phyloP scores from a whole-genome alignment of 2,888 invertebrate genomes.

The Mimas tiliae region DNA sequence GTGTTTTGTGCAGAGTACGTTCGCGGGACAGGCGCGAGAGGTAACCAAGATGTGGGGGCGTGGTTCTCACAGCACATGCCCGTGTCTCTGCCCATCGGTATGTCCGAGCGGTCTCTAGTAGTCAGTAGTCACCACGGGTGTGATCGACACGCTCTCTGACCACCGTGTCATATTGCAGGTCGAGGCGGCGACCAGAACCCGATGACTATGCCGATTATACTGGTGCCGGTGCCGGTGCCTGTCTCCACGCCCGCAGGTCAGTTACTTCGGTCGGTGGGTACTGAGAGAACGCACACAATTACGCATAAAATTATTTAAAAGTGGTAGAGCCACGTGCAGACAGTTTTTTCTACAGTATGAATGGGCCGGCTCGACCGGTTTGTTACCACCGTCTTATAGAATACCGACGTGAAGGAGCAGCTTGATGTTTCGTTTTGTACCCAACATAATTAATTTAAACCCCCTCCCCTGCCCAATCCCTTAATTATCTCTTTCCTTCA shows the following conservation, averaged over 20 bases:
- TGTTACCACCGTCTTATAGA: too few relatives aligned
- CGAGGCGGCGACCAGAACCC: conserved; percentile 26
- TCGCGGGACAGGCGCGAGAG: conserved; percentile 30
- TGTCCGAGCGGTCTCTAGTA: conserved; percentile 27
- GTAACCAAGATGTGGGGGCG: conserved; percentile 31
- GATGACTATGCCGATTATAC: conserved; percentile 48
- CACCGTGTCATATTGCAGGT: conserved; percentile 29
- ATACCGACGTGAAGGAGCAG: too few relatives aligned
- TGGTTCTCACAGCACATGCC: conserved; percentile 46
- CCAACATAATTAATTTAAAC: too few relatives aligned
- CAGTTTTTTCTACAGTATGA: too few relatives aligned
- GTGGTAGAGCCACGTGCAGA: too few relatives aligned
- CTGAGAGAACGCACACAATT: too few relatives aligned
- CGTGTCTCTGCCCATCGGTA: conserved; percentile 44
- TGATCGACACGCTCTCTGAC: not conserved
- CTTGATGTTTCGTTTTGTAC: too few relatives aligned
- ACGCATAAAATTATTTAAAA: too few relatives aligned
- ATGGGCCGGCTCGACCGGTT: too few relatives aligned
- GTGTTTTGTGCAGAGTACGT: conserved; percentile 41
- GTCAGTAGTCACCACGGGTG: not conserved
- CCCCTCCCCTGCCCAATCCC: too few relatives aligned
- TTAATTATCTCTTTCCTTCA: too few relatives aligned
- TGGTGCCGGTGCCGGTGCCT: conserved; percentile 57
- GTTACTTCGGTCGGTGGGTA: not conserved
- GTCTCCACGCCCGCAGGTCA: conserved; percentile 13